Evolutionary conservation across 2,797 vertebrate species (phyloP).

Genomic region (Cyclopterus lumpus): DNA sequence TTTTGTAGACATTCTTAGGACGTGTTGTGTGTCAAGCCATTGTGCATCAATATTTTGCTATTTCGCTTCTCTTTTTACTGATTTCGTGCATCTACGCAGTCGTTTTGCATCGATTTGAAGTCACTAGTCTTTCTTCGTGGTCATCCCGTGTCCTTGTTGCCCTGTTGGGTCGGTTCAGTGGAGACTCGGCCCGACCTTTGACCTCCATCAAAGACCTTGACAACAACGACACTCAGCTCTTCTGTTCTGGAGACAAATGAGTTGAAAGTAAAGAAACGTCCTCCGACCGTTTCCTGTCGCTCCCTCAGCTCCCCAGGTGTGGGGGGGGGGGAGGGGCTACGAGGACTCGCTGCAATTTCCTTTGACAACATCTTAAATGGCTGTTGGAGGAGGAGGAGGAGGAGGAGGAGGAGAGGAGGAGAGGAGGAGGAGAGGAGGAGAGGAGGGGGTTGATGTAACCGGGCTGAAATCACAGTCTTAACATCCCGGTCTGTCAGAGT

Average conservation of each 20-base stretch:
- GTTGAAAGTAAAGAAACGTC: slow-evolving; percentile 41
- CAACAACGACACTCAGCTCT: slow-evolving; percentile 5
- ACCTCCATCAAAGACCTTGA: slow-evolving; percentile 43
- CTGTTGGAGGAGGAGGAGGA: slow-evolving; percentile 9
- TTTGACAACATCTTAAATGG: slow-evolving; percentile 71
- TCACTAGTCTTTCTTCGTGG: too few species aligned
- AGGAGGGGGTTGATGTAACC: slow-evolving; percentile 75
- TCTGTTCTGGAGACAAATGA: slow-evolving; percentile 39
- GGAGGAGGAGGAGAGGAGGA: slow-evolving; percentile 4
- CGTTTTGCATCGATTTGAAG: too few species aligned
- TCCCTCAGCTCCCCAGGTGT: slow-evolving; percentile 64
- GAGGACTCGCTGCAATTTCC: slow-evolving; percentile 58
- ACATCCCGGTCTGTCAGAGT: slow-evolving; percentile 71
- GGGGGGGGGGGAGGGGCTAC: slow-evolving; percentile 19
- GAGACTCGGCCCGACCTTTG: slow-evolving; percentile 22
- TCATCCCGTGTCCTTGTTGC: too few species aligned
- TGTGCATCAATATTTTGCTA: too few species aligned
- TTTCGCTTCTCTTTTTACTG: too few species aligned
- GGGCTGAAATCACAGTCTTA: slow-evolving; percentile 70
- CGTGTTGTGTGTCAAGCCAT: too few species aligned
- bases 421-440: too few species aligned
- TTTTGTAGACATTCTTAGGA: too few species aligned
- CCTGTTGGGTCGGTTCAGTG: neutral
- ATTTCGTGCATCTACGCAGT: too few species aligned
- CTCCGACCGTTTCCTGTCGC: slow-evolving; percentile 54